phyloP scores from a whole-genome alignment of 2,888 invertebrate species.

The Heliconius hortense region DNA sequence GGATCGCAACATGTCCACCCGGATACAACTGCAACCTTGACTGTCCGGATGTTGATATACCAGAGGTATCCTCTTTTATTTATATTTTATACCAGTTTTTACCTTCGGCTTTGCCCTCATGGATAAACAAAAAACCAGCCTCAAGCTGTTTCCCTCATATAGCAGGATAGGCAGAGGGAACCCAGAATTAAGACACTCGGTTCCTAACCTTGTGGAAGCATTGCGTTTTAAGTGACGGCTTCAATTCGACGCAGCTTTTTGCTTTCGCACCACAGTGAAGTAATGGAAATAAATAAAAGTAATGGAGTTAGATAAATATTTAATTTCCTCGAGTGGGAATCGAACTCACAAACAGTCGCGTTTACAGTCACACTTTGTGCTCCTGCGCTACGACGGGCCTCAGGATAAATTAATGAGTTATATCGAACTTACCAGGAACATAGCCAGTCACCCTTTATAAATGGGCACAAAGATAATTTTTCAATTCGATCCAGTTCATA shows the following conservation, averaged over 20 bases:
- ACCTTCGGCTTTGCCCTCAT: neutral
- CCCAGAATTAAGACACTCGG: neutral
- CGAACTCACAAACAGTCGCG: neutral
- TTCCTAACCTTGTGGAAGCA: neutral
- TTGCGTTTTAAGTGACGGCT: neutral
- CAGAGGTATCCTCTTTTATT: slow-evolving; percentile 61
- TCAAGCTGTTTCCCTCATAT: neutral
- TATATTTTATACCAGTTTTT: neutral
- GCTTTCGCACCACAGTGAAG: neutral
- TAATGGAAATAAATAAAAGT: neutral
- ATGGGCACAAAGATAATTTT: too few species aligned
- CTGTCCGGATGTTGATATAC: slow-evolving; percentile 74
- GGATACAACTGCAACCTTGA: slow-evolving; percentile 70
- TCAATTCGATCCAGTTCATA: too few species aligned
- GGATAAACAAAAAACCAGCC: neutral
- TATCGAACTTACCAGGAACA: too few species aligned
- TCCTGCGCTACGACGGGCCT: neutral
- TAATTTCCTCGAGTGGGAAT: neutral
- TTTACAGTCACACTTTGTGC: neutral
- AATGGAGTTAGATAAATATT: neutral
- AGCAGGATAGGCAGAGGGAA: neutral
- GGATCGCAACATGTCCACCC: slow-evolving; percentile 70
- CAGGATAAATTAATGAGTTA: neutral
- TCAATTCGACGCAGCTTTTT: neutral
- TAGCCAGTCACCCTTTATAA: too few species aligned